These are phyloP conservation scores for Fopius arisanus DNA, from an alignment of 1,140 invertebrate genomes.

Conservation along the genomic window DNA sequence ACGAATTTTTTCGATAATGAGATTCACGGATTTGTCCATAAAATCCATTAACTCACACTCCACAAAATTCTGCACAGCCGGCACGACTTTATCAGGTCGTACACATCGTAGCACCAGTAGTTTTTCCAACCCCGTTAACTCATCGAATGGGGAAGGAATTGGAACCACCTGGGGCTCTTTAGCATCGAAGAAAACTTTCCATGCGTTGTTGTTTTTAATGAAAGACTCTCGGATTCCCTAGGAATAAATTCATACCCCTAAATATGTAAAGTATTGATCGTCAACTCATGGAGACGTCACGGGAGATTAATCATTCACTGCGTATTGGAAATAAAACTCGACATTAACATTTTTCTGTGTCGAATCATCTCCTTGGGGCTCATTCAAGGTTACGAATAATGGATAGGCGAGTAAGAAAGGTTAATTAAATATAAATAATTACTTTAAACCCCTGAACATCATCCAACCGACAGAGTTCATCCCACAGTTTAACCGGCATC, in stretches of 20 bases:
- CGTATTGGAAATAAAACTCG: too few species aligned
- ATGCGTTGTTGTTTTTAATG: constrained; percentile 66
- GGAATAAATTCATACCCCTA: constrained; percentile 36
- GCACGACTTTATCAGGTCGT: constrained; percentile 87
- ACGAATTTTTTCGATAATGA: too few species aligned
- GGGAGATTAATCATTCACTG: too few species aligned
- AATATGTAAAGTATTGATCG: too few species aligned
- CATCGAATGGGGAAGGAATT: constrained; percentile 75
- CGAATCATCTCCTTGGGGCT: too few species aligned
- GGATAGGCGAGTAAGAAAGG: too few species aligned
- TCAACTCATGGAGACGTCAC: too few species aligned
- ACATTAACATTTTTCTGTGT: too few species aligned
- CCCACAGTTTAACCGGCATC: constrained; percentile 82
- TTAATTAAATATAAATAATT: constrained; percentile 26
- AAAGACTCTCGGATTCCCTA: constrained; percentile 73
- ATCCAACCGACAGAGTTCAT: constrained; percentile 79
- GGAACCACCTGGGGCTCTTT: constrained; percentile 72
- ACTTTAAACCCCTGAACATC: constrained; percentile 70
- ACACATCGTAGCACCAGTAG: constrained; percentile 83
- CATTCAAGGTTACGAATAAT: too few species aligned
- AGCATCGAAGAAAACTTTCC: constrained; percentile 81
- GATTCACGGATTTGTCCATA: too few species aligned
- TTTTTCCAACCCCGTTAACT: constrained; percentile 77
- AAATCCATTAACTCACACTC: constrained; percentile 66
- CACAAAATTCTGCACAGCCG: constrained; percentile 80